Conservation (phyloP, 1,140 invertebrate species). For the Diabrotica virgifera region DNA sequence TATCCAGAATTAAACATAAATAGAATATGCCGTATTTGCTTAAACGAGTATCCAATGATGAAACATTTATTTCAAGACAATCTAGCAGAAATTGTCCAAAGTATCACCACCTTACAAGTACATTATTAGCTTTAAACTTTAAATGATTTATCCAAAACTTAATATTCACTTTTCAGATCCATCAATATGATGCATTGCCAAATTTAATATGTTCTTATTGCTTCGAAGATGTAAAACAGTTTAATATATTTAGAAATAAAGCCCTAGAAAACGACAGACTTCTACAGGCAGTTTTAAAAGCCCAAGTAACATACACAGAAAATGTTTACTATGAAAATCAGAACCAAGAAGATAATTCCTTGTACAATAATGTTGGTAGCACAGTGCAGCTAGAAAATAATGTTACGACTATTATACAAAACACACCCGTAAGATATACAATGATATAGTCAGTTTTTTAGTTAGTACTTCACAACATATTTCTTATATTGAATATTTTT, state of each 20-base stretch:
- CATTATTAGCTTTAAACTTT: neutral
- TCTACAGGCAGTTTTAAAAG: neutral
- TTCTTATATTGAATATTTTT: no score
- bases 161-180: neutral
- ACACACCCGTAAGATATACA: neutral
- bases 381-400: neutral
- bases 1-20: neutral
- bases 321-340: neutral
- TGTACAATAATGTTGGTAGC: neutral
- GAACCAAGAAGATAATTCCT: no score
- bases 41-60: neutral
- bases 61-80: neutral
- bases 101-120: neutral
- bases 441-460: no score
- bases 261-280: neutral
- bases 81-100: neutral
- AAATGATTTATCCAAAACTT: neutral
- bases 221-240: neutral
- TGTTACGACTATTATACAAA: neutral
- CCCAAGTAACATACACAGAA: neutral
- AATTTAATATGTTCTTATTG: neutral
- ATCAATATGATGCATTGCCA: neutral
- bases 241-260: neutral
- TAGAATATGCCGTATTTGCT: neutral
- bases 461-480: no score